Evolutionary conservation across 2,888 invertebrate genomes (phyloP).

Genomic region (Pheosia tremula): DNA sequence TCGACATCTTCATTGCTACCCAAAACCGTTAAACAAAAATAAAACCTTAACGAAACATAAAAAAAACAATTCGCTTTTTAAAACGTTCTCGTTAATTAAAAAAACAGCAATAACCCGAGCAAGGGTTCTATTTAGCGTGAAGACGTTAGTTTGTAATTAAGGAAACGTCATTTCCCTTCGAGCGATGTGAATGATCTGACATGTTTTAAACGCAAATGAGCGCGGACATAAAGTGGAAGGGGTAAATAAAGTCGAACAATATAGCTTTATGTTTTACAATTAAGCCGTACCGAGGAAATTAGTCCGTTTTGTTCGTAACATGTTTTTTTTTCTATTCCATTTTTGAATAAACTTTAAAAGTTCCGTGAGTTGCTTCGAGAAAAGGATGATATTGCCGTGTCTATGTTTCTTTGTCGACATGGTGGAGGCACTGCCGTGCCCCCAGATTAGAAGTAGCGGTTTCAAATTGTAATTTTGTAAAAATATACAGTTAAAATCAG

Average conservation of each 20-base stretch:
- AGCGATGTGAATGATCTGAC: slow-evolving; percentile 59
- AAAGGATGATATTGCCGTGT: too few relatives aligned
- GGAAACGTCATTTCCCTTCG: slow-evolving; percentile 61
- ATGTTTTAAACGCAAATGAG: slow-evolving; percentile 48
- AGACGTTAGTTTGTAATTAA: slow-evolving; percentile 43
- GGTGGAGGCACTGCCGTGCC: too few relatives aligned
- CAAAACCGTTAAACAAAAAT: not conserved
- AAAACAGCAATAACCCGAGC: slow-evolving; percentile 18
- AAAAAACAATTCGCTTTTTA: slow-evolving; percentile 16
- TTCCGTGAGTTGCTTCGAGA: too few relatives aligned
- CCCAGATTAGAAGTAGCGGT: too few relatives aligned
- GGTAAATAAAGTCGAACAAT: slow-evolving; percentile 53
- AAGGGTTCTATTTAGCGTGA: slow-evolving; percentile 40
- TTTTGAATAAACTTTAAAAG: slow-evolving; percentile 10
- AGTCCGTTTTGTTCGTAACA: slow-evolving; percentile 54
- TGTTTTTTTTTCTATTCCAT: slow-evolving; percentile 10
- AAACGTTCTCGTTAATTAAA: slow-evolving; percentile 33
- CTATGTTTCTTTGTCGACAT: too few relatives aligned
- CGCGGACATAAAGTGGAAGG: slow-evolving; percentile 2
- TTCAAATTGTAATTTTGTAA: too few relatives aligned
- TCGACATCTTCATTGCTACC: not conserved
- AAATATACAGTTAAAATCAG: too few relatives aligned
- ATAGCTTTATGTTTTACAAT: slow-evolving; percentile 68
- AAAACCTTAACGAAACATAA: not conserved
- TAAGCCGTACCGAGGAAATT: slow-evolving; percentile 71